These are phyloP conservation scores for Crocidura indochinensis DNA, from an alignment of 2,797 vertebrate genomes.

Conservation along the genomic window DNA sequence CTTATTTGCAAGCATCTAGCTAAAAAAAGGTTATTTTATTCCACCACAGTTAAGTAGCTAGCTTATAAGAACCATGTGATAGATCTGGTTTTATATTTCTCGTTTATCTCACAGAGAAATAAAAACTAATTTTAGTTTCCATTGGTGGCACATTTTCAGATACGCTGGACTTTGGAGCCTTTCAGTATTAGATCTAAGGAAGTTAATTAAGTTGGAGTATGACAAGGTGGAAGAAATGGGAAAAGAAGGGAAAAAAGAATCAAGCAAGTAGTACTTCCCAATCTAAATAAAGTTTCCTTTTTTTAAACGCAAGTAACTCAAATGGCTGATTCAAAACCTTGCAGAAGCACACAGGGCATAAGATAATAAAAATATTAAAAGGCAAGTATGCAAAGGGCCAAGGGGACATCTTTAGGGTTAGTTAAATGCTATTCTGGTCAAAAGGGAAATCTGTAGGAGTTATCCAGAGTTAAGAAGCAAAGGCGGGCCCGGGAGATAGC, in stretches of 20 bases:
- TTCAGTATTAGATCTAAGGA: conserved; percentile 79
- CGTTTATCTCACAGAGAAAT: conserved; percentile 61
- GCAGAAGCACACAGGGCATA: conserved; percentile 23
- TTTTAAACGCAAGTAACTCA: conserved; percentile 60
- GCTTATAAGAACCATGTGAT: neutral
- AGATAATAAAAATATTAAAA: conserved; percentile 65
- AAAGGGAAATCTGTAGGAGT: conserved; percentile 17
- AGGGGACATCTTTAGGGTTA: conserved; percentile 35
- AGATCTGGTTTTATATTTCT: conserved; percentile 3
- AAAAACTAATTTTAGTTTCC: conserved; percentile 52
- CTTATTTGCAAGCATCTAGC: conserved; percentile 32
- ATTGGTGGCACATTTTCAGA: neutral
- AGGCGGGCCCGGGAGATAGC: too few relatives aligned
- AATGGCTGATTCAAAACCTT: conserved; percentile 57
- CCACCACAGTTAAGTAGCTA: conserved; percentile 19
- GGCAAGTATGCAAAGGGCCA: conserved; percentile 51
- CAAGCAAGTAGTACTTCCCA: conserved; percentile 52
- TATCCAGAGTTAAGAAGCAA: conserved; percentile 55
- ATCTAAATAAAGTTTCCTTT: conserved; percentile 43
- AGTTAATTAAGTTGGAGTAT: conserved; percentile 86
- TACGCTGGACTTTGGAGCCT: conserved; percentile 73
- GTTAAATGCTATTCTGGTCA: conserved; percentile 55
- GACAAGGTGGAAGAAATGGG: neutral
- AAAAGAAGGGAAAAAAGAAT: conserved; percentile 1
- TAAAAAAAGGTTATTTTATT: conserved; percentile 52